Evolutionary conservation across 1,140 invertebrate species (phyloP).

Genomic region (Nasonia vitripennis): DNA sequence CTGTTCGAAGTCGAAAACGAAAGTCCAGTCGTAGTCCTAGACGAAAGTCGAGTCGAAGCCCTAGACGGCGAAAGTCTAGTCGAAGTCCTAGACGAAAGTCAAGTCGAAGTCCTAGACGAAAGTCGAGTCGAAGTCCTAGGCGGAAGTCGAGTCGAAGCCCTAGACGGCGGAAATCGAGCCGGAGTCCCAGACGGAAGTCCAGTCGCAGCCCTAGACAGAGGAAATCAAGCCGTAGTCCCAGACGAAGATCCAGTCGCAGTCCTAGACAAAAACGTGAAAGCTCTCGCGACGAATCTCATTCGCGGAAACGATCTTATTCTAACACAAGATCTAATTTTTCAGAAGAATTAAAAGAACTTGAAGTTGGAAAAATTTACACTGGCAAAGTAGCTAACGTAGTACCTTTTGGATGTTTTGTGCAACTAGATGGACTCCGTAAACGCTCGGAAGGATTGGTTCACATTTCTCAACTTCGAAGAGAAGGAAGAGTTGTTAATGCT

Average conservation of each 20-base stretch:
- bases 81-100: neutral
- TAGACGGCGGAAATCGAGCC: conserved; percentile 22
- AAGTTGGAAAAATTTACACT: conserved; percentile 87
- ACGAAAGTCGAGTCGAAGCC: neutral
- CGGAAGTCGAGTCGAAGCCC: neutral
- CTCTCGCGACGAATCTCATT: conserved; percentile 68
- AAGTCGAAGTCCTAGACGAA: neutral
- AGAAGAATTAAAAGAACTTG: conserved; percentile 72
- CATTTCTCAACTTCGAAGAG: conserved; percentile 94
- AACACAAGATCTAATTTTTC: conserved; percentile 62
- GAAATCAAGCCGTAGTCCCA: conserved; percentile 56
- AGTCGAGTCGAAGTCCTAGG: neutral
- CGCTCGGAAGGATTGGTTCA: conserved; percentile 97
- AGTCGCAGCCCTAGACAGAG: neutral
- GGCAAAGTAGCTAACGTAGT: conserved; percentile 97
- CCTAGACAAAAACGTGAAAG: conserved; percentile 58
- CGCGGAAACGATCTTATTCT: conserved; percentile 48
- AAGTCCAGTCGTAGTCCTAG: neutral
- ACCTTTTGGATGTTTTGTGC: conserved; percentile 98
- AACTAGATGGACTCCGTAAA: conserved; percentile 91
- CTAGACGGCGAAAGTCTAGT: neutral
- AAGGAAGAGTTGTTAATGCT: conserved; percentile 96
- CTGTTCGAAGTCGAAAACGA: neutral
- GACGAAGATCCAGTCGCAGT: conserved; percentile 62
- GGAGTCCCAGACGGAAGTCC: neutral